Base-by-base conservation (phyloP, 2,113 vertebrate genomes). In the Cairina moschata region DNA sequence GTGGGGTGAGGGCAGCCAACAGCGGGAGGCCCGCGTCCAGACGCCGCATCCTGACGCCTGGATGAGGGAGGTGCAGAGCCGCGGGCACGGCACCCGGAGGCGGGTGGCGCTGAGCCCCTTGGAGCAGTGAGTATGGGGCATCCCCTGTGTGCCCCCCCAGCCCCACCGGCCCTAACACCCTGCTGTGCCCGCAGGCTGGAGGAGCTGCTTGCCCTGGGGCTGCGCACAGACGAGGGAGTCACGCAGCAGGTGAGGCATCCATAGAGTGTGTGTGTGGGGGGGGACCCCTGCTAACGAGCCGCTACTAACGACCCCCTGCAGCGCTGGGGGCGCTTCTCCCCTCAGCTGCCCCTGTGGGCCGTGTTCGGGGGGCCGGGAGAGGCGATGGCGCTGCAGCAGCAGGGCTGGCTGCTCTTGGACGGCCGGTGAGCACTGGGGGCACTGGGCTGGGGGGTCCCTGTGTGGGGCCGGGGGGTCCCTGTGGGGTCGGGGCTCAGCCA, bases 21-120 rank as follows among this genome's bases (percentile, higher is more conserved):
- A 67, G 11, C 97, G 98, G 38, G 99, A 99, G 88, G 99, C 99
- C 3, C 98, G 99, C n/a, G 99, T 99, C 42, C 99, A 99, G 98
- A 99, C 98, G 0, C 96, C 98, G 93, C 99, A 99, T 77, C 99
- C 99, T 0, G 97, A 98, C 0, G 40, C 97, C 67, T 99, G 99
- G 99, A 99, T 99, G 97, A 96, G 55, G 90, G 99, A 99, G 91
- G 99, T 99, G 90, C 98, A 71, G 85, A 82, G 95, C 91, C 44
- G 65, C 72, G 99, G 99, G 18, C 99, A 99, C 0, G 98, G 98
- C 36, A 99, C 99, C 38, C 97, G 99, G 83, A 98, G 98, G 83
- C 88, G 96, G 25, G 92, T 90, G 23, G 96, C 66, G 21, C 98
- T 99, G 78, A 90, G 90, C 71, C 86, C 76, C 4, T 97, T 98